These are phyloP conservation scores for Crotalus tigris DNA, from an alignment of 2,113 vertebrate genomes.

Conservation along the genomic window DNA sequence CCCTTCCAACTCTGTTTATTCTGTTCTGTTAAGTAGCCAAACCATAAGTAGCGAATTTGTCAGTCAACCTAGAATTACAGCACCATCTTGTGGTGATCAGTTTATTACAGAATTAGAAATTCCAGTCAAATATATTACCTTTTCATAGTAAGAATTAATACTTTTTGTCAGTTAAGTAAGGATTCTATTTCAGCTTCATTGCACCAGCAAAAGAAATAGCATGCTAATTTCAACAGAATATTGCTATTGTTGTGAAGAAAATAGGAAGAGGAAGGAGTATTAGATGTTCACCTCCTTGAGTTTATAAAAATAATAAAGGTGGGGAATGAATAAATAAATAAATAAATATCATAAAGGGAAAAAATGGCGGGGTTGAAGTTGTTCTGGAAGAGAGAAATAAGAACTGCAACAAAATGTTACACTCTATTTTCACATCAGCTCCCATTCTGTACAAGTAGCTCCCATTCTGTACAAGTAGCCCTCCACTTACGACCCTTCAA, in stretches of 20 bases:
- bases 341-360: neutral
- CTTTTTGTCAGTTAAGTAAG: neutral
- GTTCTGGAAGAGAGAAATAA: neutral
- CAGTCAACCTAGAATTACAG: slow-evolving; percentile 51
- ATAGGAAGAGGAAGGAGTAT: neutral
- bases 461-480: neutral
- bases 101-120: slow-evolving; percentile 7
- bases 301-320: neutral
- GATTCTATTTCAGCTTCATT: neutral
- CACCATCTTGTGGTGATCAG: slow-evolving; percentile 68
- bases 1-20: too few relatives aligned
- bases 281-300: neutral
- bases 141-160: neutral
- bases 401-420: neutral
- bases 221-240: neutral
- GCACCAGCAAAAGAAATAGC: neutral
- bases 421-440: neutral
- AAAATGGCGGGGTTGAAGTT: neutral
- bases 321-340: neutral
- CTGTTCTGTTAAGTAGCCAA: too few relatives aligned
- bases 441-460: neutral
- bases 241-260: neutral
- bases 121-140: neutral
- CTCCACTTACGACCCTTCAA: neutral
- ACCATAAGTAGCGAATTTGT: rapidly evolving